Conservation (phyloP, 2,797 vertebrate species). For the Coregonus suidteri region DNA sequence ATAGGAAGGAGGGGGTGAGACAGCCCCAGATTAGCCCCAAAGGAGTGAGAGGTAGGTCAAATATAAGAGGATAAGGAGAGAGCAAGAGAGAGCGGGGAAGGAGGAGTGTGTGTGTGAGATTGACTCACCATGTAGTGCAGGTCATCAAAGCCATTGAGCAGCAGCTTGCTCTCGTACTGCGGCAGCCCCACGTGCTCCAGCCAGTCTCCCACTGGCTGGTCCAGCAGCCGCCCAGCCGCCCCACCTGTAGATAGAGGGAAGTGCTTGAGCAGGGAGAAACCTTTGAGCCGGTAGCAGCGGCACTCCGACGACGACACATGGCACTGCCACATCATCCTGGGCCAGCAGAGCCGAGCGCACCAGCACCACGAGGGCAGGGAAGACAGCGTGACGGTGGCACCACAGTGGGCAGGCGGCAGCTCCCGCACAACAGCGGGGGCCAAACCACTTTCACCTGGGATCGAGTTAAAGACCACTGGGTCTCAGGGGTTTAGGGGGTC, state of each 20-base stretch:
- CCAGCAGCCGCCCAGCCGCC: constrained; percentile 79
- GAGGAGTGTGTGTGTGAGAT: not conserved
- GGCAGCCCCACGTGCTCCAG: constrained; percentile 94
- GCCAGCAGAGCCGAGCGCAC: constrained; percentile 79
- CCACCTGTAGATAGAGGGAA: constrained; percentile 90
- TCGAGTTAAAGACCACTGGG: constrained; percentile 22
- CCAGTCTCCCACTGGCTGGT: constrained; percentile 97
- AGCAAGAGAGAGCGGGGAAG: not conserved
- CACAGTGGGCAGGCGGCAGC: constrained; percentile 55
- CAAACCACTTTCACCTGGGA: constrained; percentile 40
- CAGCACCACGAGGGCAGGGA: constrained; percentile 70
- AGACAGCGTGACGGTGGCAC: constrained; percentile 66
- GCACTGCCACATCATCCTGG: constrained; percentile 97
- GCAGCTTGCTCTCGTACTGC: constrained; percentile 96
- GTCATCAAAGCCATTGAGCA: constrained; percentile 97
- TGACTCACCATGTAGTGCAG: constrained; percentile 96
- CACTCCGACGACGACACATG: constrained; percentile 95
- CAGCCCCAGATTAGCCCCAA: too few species aligned
- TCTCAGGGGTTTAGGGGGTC: constrained; percentile 20
- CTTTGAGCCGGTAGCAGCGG: constrained; percentile 94
- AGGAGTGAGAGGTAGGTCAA: too few species aligned
- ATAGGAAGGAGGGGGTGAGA: not conserved
- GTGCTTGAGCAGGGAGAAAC: constrained; percentile 91
- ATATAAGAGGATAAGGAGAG: too few species aligned
- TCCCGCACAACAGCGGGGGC: constrained; percentile 66